phyloP scores from a whole-genome alignment of 2,113 vertebrate species.

The Puma concolor region DNA sequence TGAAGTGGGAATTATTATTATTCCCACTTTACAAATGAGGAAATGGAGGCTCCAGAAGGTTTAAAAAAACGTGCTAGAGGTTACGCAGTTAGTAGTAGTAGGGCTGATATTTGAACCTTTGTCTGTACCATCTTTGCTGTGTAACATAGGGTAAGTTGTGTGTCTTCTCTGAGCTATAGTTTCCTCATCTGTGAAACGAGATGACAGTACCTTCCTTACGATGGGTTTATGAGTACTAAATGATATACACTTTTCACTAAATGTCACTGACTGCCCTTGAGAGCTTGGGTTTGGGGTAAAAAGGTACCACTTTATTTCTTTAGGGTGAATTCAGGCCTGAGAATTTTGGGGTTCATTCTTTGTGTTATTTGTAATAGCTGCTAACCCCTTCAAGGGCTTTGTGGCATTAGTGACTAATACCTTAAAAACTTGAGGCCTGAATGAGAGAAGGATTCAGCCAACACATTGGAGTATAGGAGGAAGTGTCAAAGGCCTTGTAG shows the following conservation, averaged over 20 bases:
- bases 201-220: background rate
- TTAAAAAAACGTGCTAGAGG: background rate
- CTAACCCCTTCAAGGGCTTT: slow-evolving; percentile 55
- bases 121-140: background rate
- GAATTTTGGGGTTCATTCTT: slow-evolving; percentile 58
- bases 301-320: background rate
- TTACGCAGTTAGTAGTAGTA: background rate
- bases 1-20: background rate
- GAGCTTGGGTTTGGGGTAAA: background rate
- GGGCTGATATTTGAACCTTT: background rate
- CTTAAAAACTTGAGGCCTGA: slow-evolving; percentile 59
- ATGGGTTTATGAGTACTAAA: slow-evolving; percentile 3
- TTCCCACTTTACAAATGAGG: background rate
- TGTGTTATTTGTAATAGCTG: slow-evolving; percentile 61
- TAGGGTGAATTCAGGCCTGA: background rate
- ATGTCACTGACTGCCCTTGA: background rate
- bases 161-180: slow-evolving; percentile 1
- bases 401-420: slow-evolving; percentile 71
- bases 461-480: slow-evolving; percentile 5
- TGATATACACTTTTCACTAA: background rate
- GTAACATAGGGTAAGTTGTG: background rate
- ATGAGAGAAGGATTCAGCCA: slow-evolving; percentile 18
- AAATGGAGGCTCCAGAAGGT: slow-evolving; percentile 34
- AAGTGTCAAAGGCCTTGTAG: background rate
- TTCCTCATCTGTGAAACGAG: background rate